A percentile compares a stretch with the other conserved stretches of the same genome.
Conservation (phyloP, 2,113 vertebrate genomes). For the Tricholaema leucomelas region DNA sequence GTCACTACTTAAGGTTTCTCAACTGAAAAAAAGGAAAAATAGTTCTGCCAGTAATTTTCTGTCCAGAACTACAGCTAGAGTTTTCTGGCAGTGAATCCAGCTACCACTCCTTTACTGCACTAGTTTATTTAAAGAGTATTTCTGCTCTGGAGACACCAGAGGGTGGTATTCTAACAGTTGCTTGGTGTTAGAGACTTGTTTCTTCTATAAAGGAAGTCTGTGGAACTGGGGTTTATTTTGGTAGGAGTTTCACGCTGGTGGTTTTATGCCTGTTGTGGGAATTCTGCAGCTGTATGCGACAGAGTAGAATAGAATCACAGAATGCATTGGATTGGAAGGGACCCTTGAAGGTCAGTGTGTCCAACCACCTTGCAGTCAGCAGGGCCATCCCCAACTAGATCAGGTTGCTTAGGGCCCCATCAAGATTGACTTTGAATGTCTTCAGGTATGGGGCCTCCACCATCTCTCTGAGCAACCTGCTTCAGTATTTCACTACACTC, state of each 20-base stretch:
- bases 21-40: neutral
- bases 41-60: neutral
- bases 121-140: neutral
- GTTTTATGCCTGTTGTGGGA: neutral
- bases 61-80: neutral
- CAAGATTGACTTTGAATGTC: too few species aligned
- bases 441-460: too few species aligned
- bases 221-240: neutral
- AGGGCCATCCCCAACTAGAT: too few species aligned
- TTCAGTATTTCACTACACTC: too few species aligned
- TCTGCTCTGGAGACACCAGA: conserved; percentile 13
- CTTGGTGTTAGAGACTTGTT: neutral
- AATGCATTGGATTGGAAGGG: too few species aligned
- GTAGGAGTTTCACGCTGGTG: neutral
- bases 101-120: neutral
- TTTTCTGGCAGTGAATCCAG: neutral
- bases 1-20: neutral
- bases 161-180: neutral
- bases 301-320: neutral
- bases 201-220: neutral
- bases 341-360: too few species aligned
- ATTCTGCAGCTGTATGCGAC: neutral
- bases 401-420: too few species aligned
- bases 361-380: too few species aligned
- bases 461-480: too few species aligned